Percentiles rank a stretch among this genome's conserved stretches.
These are phyloP conservation scores for Oreotragus oreotragus DNA, from an alignment of 2,113 vertebrate genomes.

Conservation along the genomic window DNA sequence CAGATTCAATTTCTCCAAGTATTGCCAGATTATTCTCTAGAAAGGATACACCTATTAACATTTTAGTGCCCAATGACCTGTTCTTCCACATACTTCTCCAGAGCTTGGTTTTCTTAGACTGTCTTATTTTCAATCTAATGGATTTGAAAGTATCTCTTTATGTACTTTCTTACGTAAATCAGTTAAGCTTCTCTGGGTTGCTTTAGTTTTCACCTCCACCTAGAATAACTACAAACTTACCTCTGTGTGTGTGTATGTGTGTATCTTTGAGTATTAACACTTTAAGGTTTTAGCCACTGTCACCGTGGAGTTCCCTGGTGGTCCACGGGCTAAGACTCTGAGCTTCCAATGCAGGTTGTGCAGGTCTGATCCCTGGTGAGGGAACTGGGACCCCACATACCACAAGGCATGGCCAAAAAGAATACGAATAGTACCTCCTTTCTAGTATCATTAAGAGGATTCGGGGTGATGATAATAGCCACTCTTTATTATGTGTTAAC, in stretches of 20 bases:
- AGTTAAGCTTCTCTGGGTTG: neutral
- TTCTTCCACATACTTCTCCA: neutral
- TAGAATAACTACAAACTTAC: neutral
- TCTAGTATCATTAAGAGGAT: neutral
- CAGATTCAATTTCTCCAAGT: neutral
- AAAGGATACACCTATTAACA: neutral
- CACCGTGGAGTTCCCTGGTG: neutral
- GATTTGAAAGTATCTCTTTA: neutral
- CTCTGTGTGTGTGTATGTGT: neutral
- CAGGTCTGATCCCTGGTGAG: neutral
- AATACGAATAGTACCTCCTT: neutral
- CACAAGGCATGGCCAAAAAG: neutral
- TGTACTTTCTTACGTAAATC: neutral
- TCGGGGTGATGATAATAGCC: too few relatives aligned
- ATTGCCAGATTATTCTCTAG: neutral
- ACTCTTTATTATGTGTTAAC: neutral
- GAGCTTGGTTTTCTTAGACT: neutral
- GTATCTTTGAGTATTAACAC: neutral
- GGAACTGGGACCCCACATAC: neutral
- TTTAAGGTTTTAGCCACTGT: neutral
- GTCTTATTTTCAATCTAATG: neutral
- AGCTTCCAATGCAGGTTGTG: neutral
- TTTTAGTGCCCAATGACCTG: neutral
- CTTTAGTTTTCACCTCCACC: neutral
- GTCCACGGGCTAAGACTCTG: neutral